Conservation (phyloP, 2,797 vertebrate species). For the Cyclopterus lumpus region DNA sequence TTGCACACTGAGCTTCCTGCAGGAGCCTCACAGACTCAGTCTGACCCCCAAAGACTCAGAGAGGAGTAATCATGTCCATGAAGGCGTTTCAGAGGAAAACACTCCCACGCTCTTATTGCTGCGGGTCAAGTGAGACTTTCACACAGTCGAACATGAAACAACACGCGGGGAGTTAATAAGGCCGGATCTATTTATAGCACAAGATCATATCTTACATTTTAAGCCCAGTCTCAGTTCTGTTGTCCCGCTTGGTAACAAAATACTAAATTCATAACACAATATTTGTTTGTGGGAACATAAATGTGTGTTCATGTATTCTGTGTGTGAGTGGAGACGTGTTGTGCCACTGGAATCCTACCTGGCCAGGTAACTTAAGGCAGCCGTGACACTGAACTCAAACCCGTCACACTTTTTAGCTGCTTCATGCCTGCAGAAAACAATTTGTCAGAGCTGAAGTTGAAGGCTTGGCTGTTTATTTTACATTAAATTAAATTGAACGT, state of each 20-base stretch:
- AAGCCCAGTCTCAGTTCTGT: constrained; percentile 23
- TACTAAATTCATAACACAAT: background rate
- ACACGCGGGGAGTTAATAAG: constrained; percentile 25
- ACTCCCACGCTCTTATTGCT: constrained; percentile 50
- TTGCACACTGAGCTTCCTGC: constrained; percentile 12
- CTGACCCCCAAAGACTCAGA: constrained; percentile 40
- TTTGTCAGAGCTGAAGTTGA: background rate
- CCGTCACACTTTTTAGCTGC: background rate
- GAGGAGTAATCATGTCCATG: constrained; percentile 42
- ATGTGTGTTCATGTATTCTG: constrained; percentile 4
- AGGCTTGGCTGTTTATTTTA: constrained; percentile 6
- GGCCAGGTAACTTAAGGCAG: constrained; percentile 34
- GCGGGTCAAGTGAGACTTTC: constrained; percentile 42
- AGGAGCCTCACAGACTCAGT: constrained; percentile 10
- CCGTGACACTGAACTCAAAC: background rate
- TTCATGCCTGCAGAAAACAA: background rate
- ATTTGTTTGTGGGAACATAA: background rate
- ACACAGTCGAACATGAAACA: constrained; percentile 24
- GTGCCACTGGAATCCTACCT: constrained; percentile 35
- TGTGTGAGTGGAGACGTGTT: constrained; percentile 3
- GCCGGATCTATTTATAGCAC: constrained; percentile 20
- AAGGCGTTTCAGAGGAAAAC: constrained; percentile 50
- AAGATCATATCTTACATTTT: constrained; percentile 18
- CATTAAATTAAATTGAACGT: constrained; percentile 6
- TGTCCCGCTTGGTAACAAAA: constrained; percentile 8